Evolutionary conservation across 2,797 vertebrate species (phyloP).

Genomic region (Ibycter americanus): DNA sequence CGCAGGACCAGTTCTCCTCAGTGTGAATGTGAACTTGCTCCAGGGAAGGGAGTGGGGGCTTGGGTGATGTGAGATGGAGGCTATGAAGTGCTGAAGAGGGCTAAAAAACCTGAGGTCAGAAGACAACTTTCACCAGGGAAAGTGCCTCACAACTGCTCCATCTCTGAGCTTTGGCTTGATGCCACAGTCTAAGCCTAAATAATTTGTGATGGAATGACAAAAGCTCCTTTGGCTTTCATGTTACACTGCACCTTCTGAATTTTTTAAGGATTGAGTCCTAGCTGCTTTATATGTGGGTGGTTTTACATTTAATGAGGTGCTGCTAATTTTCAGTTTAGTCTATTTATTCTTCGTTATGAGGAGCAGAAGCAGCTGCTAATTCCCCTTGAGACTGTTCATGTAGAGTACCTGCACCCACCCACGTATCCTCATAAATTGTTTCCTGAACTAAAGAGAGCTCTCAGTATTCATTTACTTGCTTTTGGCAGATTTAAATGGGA

Average conservation of each 20-base stretch:
- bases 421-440: slow-evolving; percentile 35
- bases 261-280: slow-evolving; percentile 28
- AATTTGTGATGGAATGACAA: slow-evolving; percentile 54
- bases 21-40: background rate
- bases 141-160: background rate
- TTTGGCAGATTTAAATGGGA: slow-evolving; percentile 67
- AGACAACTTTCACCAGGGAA: background rate
- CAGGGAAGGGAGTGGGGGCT: background rate
- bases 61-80: background rate
- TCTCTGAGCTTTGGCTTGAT: background rate
- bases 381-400: background rate
- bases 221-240: slow-evolving; percentile 35
- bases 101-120: background rate
- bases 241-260: slow-evolving; percentile 46
- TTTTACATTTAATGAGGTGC: slow-evolving; percentile 60
- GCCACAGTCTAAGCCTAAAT: slow-evolving; percentile 16
- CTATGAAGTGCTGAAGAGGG: background rate
- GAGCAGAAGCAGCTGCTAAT: slow-evolving; percentile 47
- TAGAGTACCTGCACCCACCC: slow-evolving; percentile 44
- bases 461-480: slow-evolving; percentile 51
- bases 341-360: slow-evolving; percentile 27
- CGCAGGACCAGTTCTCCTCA: background rate
- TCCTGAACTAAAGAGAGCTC: slow-evolving; percentile 47
- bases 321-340: slow-evolving; percentile 62
- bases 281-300: slow-evolving; percentile 27